A percentile compares a stretch with the other conserved stretches of the same genome.
Conservation (phyloP, 2,113 vertebrate species). For the Chloropsis hardwickii region DNA sequence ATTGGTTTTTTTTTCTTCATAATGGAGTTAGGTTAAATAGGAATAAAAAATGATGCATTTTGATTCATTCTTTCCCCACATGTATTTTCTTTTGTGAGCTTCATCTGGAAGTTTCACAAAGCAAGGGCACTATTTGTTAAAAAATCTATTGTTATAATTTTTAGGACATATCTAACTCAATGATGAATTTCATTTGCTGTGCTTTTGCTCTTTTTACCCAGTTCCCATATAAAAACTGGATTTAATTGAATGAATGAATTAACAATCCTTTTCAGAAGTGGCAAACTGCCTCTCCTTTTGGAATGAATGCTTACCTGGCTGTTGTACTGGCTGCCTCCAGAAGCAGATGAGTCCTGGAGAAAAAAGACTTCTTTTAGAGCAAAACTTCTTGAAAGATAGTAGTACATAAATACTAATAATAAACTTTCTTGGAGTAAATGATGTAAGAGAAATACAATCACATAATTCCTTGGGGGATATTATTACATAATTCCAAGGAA, state of each 20-base stretch:
- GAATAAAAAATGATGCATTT: background rate
- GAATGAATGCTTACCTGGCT: constrained; percentile 11
- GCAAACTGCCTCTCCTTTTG: background rate
- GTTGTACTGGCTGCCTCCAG: constrained; percentile 9
- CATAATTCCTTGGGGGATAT: background rate
- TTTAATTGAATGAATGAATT: background rate
- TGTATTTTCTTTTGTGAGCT: background rate
- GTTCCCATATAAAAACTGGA: background rate
- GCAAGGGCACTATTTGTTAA: background rate
- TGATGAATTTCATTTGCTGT: background rate
- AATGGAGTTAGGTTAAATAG: background rate
- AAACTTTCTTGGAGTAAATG: background rate
- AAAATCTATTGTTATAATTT: background rate
- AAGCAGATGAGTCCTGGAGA: background rate
- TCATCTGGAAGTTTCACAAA: background rate
- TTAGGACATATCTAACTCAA: background rate
- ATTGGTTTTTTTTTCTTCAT: background rate
- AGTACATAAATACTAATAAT: background rate
- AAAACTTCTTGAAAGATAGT: background rate
- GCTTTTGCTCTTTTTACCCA: background rate
- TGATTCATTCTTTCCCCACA: background rate
- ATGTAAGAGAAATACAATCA: background rate
- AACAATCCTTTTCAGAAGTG: background rate
- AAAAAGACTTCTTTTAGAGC: too few species aligned
- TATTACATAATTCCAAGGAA: background rate